Percentiles rank a stretch among this genome's conserved stretches.
Evolutionary conservation across 2,888 invertebrate species (phyloP).

Genomic region (Mantis religiosa): DNA sequence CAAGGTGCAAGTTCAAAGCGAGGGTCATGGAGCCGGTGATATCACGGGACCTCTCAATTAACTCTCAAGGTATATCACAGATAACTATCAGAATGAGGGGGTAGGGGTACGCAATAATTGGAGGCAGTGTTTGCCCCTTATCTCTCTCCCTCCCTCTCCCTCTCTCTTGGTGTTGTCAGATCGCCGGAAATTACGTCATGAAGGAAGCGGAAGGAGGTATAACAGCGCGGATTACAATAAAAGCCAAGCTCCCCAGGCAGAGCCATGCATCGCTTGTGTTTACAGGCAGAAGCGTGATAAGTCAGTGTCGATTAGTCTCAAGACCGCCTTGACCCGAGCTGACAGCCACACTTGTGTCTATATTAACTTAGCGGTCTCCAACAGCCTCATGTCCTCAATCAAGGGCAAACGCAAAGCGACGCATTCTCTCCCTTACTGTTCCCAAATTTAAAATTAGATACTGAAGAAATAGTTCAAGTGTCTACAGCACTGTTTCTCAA

Average conservation of each 20-base stretch:
- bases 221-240: slow-evolving; percentile 17
- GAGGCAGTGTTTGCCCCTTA: slow-evolving; percentile 14
- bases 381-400: too few relatives aligned
- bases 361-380: not conserved
- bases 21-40: not conserved
- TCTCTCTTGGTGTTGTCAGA: slow-evolving; percentile 15
- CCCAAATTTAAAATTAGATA: too few relatives aligned
- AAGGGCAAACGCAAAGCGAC: too few relatives aligned
- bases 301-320: slow-evolving; percentile 19
- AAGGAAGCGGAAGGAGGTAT: slow-evolving; percentile 15
- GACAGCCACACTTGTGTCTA: not conserved
- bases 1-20: not conserved
- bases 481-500: too few relatives aligned
- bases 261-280: not conserved
- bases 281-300: slow-evolving; percentile 10
- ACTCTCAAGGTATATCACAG: not conserved
- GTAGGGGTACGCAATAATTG: slow-evolving; percentile 3
- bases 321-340: not conserved
- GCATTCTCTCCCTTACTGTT: too few relatives aligned
- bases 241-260: not conserved
- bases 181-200: slow-evolving; percentile 22
- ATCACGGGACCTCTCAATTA: slow-evolving; percentile 1
- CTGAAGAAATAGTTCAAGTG: too few relatives aligned
- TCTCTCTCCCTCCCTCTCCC: slow-evolving; percentile 1
- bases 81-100: slow-evolving; percentile 7